Base-by-base conservation (phyloP, 1,140 invertebrate species). In the Andricus grossulariae region DNA sequence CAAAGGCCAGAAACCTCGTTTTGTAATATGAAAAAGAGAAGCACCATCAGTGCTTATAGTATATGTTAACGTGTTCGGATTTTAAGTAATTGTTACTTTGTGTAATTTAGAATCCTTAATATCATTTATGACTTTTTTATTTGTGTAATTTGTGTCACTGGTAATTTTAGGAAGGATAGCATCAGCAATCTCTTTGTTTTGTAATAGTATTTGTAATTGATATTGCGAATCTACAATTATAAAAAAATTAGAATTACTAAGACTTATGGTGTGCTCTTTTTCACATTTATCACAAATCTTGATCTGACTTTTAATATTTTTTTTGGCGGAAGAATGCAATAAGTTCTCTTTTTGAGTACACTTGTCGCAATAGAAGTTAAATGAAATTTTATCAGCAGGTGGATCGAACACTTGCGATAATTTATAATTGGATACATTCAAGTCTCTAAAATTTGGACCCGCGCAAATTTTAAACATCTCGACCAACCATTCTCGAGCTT, bases 1-100 rank as follows among this genome's bases (percentile, higher is more conserved):
- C 45, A 77, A 39, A 16, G 75, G 75, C 75, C 75, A 76, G 39
- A 71, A 25, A 15, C 45, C 50, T 72, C 70, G 39, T 49, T 76
- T 76, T 3, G 75, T 54, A 13, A 50, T 73, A 13, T 72, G 25
- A 50, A 77, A 77, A 72, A 77, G 25, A 13, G 70, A n/a, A 0
- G 50, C 66, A 1, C 75, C 50, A 54, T 76, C 75, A 25, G 75
- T 76, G 49, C 32, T 76, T 3, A 72, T 16, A 32, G 6, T 72
- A 51, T 39, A 72, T 18, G 75, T 76, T 13, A 72, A 54, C 10
- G 21, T 66, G 10, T 75, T 70, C n/a, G 49, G n/a, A 49, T 55
- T n/a, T 0, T 2, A 2, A n/a, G 54, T 15, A 10, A 13, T 15
- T 73, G 18, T 39, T 19, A 18, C 11, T 32, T 73, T 73, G 49